Percentiles rank a stretch among this genome's conserved stretches.
phyloP scores from a whole-genome alignment of 64 coral and sea anemone species.

The Astreopora myriophthalma region DNA sequence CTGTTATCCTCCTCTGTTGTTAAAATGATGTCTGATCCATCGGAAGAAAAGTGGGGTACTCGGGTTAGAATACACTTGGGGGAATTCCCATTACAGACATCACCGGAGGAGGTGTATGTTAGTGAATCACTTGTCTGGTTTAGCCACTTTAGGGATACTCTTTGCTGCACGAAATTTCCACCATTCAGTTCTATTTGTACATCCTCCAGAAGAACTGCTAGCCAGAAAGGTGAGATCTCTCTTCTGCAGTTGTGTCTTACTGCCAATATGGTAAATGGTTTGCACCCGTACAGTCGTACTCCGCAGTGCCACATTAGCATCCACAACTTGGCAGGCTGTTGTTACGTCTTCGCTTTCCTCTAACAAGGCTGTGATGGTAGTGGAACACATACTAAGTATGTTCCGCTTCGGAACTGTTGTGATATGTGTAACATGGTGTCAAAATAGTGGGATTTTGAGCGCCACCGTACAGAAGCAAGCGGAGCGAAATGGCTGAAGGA shows the following conservation, averaged over 20 bases:
- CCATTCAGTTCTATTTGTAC: conserved; percentile 13
- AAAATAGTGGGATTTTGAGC: too few species aligned
- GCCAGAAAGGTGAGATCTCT: conserved; percentile 46
- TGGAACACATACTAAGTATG: conserved; percentile 28
- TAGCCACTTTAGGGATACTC: conserved; percentile 27
- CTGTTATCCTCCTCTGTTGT: conserved; percentile 12
- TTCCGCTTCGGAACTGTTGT: too few species aligned
- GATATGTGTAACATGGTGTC: too few species aligned
- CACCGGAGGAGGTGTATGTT: conserved; percentile 14
- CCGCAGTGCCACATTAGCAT: neutral
- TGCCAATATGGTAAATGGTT: neutral
- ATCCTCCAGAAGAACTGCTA: conserved; percentile 35
- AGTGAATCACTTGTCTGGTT: conserved; percentile 35
- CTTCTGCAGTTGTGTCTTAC: conserved; percentile 47
- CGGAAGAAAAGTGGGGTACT: neutral
- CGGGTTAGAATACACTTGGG: conserved; percentile 54
- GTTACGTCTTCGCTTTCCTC: conserved; percentile 3
- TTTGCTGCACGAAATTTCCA: conserved; percentile 29
- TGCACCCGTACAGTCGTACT: neutral
- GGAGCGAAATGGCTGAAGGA: too few species aligned
- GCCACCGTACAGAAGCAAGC: too few species aligned
- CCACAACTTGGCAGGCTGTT: neutral
- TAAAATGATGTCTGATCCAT: neutral
- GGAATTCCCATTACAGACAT: conserved; percentile 32
- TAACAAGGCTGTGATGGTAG: conserved; percentile 11